These are phyloP conservation scores for Amphipoea oculea DNA, from an alignment of 2,888 invertebrate genomes.

Conservation along the genomic window DNA sequence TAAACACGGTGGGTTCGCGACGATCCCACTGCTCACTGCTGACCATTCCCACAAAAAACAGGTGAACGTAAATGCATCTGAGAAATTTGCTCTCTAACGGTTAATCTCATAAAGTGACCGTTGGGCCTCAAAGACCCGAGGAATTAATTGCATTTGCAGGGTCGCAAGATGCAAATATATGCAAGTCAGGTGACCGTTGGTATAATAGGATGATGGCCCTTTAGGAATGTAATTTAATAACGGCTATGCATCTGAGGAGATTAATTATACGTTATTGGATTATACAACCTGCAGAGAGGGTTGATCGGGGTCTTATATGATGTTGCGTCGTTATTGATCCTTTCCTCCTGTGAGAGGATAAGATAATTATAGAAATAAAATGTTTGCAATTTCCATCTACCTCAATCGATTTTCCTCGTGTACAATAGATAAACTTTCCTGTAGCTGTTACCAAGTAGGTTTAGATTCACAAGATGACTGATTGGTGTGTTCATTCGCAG, in stretches of 20 bases:
- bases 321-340: not conserved
- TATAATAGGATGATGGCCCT: constrained; percentile 49
- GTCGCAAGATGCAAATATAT: constrained; percentile 80
- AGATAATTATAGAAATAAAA: not conserved
- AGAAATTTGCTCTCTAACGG: constrained; percentile 76
- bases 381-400: not conserved
- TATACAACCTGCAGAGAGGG: constrained; percentile 26
- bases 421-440: not conserved
- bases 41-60: constrained; percentile 79
- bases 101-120: constrained; percentile 76
- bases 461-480: constrained; percentile 11
- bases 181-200: constrained; percentile 76
- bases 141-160: constrained; percentile 74
- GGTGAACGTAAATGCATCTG: constrained; percentile 83
- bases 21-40: constrained; percentile 75
- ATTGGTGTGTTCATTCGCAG: constrained; percentile 84
- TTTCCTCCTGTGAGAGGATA: not conserved
- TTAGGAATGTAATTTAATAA: constrained; percentile 56
- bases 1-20: constrained; percentile 75
- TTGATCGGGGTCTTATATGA: not conserved
- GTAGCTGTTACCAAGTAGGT: not conserved
- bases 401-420: constrained; percentile 8
- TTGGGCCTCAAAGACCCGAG: constrained; percentile 69
- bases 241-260: constrained; percentile 57
- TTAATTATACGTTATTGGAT: constrained; percentile 34